These are phyloP conservation scores for Steinernema khuongi DNA, from an alignment of 1,140 invertebrate species.

Conservation along the genomic window DNA sequence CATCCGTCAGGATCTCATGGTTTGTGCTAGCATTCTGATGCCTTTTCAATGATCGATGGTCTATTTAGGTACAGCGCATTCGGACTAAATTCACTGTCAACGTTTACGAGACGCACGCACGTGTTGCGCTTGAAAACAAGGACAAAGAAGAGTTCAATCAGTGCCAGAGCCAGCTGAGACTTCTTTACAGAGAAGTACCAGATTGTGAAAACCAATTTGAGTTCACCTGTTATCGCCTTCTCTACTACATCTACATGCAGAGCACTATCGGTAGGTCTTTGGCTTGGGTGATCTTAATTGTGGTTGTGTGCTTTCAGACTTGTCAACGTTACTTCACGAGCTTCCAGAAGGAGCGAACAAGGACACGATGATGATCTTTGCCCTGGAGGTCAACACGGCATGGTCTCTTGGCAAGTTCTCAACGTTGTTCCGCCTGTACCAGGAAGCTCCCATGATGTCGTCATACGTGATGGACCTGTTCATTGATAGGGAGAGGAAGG, in stretches of 20 bases:
- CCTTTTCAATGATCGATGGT: slow-evolving; percentile 27
- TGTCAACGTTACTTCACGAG: slow-evolving; percentile 78
- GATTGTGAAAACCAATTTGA: slow-evolving; percentile 74
- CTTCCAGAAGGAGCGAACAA: slow-evolving; percentile 72
- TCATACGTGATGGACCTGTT: slow-evolving; percentile 95
- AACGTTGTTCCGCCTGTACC: slow-evolving; percentile 82
- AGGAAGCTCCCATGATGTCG: slow-evolving; percentile 81
- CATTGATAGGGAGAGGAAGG: slow-evolving; percentile 80
- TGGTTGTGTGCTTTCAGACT: slow-evolving; percentile 69
- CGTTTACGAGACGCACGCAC: slow-evolving; percentile 95
- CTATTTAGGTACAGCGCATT: slow-evolving; percentile 80
- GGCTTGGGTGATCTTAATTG: slow-evolving; percentile 3
- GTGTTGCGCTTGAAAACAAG: slow-evolving; percentile 89
- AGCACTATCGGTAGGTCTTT: slow-evolving; percentile 78
- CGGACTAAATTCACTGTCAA: slow-evolving; percentile 84
- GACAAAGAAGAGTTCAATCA: slow-evolving; percentile 99
- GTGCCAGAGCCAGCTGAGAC: slow-evolving; percentile 91
- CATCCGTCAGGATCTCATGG: slow-evolving; percentile 94
- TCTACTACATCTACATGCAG: slow-evolving; percentile 94
- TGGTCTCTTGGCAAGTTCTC: slow-evolving; percentile 86
- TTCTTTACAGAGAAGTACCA: slow-evolving; percentile 73
- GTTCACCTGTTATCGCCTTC: slow-evolving; percentile 86
- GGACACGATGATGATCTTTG: slow-evolving; percentile 78
- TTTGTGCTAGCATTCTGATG: slow-evolving; percentile 62
- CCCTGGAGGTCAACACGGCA: slow-evolving; percentile 76